Conservation (phyloP, 2,888 invertebrate species). For the Metalampra italica region DNA sequence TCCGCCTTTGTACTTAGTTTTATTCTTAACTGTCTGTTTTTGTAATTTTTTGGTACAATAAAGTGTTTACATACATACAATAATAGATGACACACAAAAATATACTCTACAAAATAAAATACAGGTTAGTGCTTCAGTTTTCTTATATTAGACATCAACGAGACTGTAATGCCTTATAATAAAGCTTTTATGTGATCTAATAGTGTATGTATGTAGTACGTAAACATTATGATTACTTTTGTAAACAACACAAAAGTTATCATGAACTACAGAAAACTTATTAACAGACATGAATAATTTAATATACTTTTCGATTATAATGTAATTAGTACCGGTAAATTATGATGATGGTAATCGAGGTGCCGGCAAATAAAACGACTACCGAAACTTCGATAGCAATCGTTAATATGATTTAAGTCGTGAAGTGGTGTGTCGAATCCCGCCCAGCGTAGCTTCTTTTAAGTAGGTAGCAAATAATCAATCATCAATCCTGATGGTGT, state of each 20-base stretch:
- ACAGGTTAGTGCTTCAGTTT: too few relatives aligned
- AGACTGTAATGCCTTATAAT: neutral
- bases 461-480: slow-evolving; percentile 14
- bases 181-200: too few relatives aligned
- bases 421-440: neutral
- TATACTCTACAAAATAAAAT: too few relatives aligned
- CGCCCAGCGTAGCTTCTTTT: slow-evolving; percentile 1
- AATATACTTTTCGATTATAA: neutral
- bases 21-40: too few relatives aligned
- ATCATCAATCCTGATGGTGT: slow-evolving; percentile 8
- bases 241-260: too few relatives aligned
- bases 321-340: neutral
- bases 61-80: too few relatives aligned
- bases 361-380: neutral
- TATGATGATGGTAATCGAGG: neutral
- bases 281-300: too few relatives aligned
- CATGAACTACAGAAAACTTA: neutral
- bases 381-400: slow-evolving; percentile 1
- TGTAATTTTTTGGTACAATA: too few relatives aligned
- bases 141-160: neutral
- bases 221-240: too few relatives aligned
- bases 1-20: too few relatives aligned
- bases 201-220: too few relatives aligned
- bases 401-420: neutral
- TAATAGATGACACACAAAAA: too few relatives aligned